Evolutionary conservation across 2,113 vertebrate species (phyloP), one percentile per base, ranked within the genome.

Genomic region (Ciconia stormi): DNA sequence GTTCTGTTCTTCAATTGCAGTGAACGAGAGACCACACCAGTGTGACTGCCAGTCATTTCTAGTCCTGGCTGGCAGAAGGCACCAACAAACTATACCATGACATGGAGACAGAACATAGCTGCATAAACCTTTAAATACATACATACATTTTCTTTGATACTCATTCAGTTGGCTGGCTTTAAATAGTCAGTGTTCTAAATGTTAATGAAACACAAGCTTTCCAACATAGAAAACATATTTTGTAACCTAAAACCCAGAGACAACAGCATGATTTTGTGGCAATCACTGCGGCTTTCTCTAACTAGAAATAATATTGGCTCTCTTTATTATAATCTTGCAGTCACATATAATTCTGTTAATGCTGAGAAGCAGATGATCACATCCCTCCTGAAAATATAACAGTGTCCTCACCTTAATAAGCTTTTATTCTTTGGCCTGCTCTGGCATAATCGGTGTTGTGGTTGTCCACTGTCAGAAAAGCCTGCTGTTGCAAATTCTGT

Each of bases 1-100:
- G 46, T 42, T 83, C 46, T 62, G 13, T 52, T 79, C 61, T 71
- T 94, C 52, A 56, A 2, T 3, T 25, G 26, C 46, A 52, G 27
- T 9, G 30, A 78, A 10, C 26, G 55, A 52, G 27, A 38, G 32
- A 78, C 7, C 19, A 10, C 7, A 6, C 11, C 46, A 44, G 8
- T 44, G 55, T n/a, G 42, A n/a, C 47, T 77, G 30, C 20, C 5
- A 9, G 55, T 65, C 12, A 42, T 14, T 42, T 46, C 69, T 47
- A 78, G 46, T 42, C 11, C 27, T 74, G 40, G 13, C 55, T 90
- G 46, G 26, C 46, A 91, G 50, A 55, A 86, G 34, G 26, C 20
- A 70, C 44, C n/a, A 56, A 11, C 36, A 22, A 85, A 44, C 19
- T 7, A 2, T 25, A 72, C 12, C 17, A 47, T 0, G 0, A n/a